Conservation (phyloP, 2,113 vertebrate species). For the Rhombomys opimus region DNA sequence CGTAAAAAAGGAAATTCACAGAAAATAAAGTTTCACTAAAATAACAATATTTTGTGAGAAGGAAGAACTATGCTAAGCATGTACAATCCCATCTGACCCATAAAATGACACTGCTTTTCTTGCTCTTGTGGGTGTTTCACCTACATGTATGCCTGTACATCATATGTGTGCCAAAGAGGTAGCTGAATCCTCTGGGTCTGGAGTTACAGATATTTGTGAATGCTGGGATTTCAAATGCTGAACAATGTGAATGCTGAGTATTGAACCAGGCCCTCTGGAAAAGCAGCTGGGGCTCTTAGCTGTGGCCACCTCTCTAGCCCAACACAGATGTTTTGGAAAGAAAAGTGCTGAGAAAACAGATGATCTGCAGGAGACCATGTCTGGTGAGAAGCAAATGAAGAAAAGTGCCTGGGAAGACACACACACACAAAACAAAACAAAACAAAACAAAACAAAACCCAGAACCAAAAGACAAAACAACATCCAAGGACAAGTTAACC, state of each 20-base stretch:
- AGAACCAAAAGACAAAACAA: too few relatives aligned
- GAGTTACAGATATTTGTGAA: neutral
- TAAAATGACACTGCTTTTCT: neutral
- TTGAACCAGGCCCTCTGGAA: neutral
- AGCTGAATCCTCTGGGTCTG: neutral
- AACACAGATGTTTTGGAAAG: neutral
- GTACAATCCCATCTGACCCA: neutral
- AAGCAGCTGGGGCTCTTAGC: neutral
- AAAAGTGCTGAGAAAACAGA: neutral
- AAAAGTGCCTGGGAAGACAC: neutral
- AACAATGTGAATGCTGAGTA: neutral
- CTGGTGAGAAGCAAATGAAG: neutral
- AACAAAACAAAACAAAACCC: neutral
- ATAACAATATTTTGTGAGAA: neutral
- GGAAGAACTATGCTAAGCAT: neutral
- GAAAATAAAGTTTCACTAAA: neutral
- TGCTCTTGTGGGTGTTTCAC: neutral
- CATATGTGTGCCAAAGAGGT: neutral
- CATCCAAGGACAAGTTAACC: neutral
- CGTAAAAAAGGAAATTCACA: constrained; percentile 15
- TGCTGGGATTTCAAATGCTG: neutral
- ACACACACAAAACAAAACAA: neutral
- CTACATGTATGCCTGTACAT: neutral
- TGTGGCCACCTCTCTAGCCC: neutral
- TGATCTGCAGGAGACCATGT: neutral